Base-by-base conservation (phyloP, 2,797 vertebrate species). In the Phataginus tetradactyla region DNA sequence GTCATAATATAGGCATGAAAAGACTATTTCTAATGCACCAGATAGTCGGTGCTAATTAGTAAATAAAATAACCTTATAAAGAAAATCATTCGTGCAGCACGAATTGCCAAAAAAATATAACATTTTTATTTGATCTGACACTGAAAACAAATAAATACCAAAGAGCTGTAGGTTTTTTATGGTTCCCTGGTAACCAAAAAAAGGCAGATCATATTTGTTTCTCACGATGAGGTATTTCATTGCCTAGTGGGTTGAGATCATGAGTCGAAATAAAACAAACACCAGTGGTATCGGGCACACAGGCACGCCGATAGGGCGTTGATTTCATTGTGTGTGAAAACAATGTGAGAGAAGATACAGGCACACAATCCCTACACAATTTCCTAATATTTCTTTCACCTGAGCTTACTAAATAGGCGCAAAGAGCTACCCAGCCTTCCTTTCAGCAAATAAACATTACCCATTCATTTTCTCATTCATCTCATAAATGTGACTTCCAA, bases 211-310 rank as follows among this genome's bases (percentile, higher is more conserved):
- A 55, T 49, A 96, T 84, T 97, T 97, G 85, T 96, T 97, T 98
- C 97, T 94, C 87, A 91, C 32, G 94, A 97, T 87, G 68, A 75
- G 94, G 94, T 96, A 81, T 96, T 97, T 96, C 85, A 93, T 51
- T 97, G 74, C 63, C 66, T 97, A 91, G 96, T 90, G 55, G 91
- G 69, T 95, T 86, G 63, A 96, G 61, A 94, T 66, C 57, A 88
- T 91, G 55, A 98, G 75, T 92, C 57, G 90, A 93, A 96, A 88
- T 45, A 92, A 96, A 97, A 97, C 7, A 51, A 64, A 90, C 9
- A 75, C 63, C 95, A 92, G 37, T 83, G 74, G 1, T 64, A 49
- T 66, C 71, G 57, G 95, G 86, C 53, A 64, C 5, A 5, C 59
- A 59, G 91, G 86, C 87, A 72, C 83, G 94, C 27, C 91, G 74